Percentiles rank a stretch among this genome's conserved stretches.
Conservation (phyloP, 1,140 invertebrate genomes). For the Drosophila burlai region DNA sequence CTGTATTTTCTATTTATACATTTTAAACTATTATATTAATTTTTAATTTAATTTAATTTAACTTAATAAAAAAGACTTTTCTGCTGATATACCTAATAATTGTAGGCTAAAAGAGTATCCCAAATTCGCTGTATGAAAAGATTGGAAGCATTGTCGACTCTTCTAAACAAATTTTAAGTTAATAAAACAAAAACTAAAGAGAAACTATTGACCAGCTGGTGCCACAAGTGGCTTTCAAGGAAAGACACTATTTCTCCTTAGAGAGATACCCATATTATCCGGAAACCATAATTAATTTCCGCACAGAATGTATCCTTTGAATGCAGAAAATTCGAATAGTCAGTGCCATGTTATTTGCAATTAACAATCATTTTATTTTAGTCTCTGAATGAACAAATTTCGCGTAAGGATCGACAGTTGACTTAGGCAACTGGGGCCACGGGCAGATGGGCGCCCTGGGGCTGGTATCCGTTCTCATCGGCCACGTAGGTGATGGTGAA, state of each 20-base stretch:
- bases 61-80: background rate
- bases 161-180: background rate
- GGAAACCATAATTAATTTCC: background rate
- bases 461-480: conserved; percentile 89
- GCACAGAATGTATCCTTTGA: background rate
- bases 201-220: background rate
- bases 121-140: background rate
- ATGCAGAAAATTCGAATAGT: background rate
- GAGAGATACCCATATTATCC: background rate
- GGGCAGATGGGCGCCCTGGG: conserved; percentile 87
- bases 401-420: conserved; percentile 18
- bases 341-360: conserved; percentile 5
- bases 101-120: too few species aligned
- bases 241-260: background rate
- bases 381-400: conserved; percentile 29
- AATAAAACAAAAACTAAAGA: background rate
- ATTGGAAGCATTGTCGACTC: too few species aligned
- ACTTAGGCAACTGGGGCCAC: conserved; percentile 49
- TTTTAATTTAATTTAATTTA: too few species aligned
- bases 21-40: too few species aligned
- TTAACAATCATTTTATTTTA: conserved; percentile 23
- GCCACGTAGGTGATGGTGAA: conserved; percentile 64
- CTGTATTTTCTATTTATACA: too few species aligned
- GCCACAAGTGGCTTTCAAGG: background rate
- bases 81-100: too few species aligned